Conservation (phyloP, 2,797 vertebrate species). For the Botia almorhae region DNA sequence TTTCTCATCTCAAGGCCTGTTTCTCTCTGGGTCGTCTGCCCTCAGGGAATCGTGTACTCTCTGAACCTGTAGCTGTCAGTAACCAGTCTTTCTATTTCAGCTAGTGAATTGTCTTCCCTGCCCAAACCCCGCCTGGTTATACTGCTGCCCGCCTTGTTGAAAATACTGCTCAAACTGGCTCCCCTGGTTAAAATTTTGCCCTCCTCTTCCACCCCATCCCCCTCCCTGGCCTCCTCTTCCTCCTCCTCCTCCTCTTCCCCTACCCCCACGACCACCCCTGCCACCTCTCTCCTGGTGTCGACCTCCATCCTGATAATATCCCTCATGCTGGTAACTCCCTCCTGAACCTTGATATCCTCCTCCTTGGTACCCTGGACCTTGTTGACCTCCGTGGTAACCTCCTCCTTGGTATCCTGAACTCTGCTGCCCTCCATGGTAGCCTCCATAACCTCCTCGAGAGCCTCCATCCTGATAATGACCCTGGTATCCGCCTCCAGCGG, state of each 20-base stretch:
- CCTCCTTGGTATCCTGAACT: slow-evolving; percentile 53
- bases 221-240: slow-evolving; percentile 80
- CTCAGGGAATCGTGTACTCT: slow-evolving; percentile 16
- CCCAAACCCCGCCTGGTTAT: slow-evolving; percentile 93
- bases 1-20: slow-evolving; percentile 11
- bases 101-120: slow-evolving; percentile 94
- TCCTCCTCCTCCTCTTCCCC: slow-evolving; percentile 78
- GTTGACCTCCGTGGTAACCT: slow-evolving; percentile 69
- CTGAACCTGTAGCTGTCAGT: background rate
- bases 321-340: no score
- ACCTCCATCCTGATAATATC: slow-evolving; percentile 48
- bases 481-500: slow-evolving; percentile 71
- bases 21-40: slow-evolving; percentile 15
- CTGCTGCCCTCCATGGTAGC: slow-evolving; percentile 52
- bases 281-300: slow-evolving; percentile 76
- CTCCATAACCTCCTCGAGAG: slow-evolving; percentile 60
- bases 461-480: slow-evolving; percentile 79
- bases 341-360: slow-evolving; percentile 60
- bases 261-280: slow-evolving; percentile 77
- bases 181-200: slow-evolving; percentile 92
- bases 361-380: slow-evolving; percentile 61
- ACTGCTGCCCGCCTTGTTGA: slow-evolving; percentile 96
- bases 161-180: slow-evolving; percentile 99
- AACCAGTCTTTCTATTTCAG: slow-evolving; percentile 72
- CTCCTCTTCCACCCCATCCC: slow-evolving; percentile 90